A percentile compares a stretch with the other conserved stretches of the same genome.
These are phyloP conservation scores for Triplophysa dalaica DNA, from an alignment of 2,113 vertebrate species.

Conservation along the genomic window DNA sequence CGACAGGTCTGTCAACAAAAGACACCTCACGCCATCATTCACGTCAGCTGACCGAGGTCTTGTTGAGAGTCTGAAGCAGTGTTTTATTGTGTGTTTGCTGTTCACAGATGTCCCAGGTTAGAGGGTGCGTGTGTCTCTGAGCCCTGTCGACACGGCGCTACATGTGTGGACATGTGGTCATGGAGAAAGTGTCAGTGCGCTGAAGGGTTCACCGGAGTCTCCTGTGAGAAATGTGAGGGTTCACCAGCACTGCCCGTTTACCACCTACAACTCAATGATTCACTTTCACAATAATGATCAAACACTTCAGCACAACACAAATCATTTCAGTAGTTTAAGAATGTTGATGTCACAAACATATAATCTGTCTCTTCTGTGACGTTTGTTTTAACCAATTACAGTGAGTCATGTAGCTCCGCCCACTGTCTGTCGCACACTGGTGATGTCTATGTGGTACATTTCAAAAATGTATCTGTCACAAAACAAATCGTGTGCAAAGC, in stretches of 20 bases:
- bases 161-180: conserved; percentile 91
- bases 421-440: too few relatives aligned
- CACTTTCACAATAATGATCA: too few relatives aligned
- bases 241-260: background rate
- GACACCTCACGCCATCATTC: background rate
- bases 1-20: conserved; percentile 81
- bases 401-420: too few relatives aligned
- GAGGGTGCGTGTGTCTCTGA: conserved; percentile 85
- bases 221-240: conserved; percentile 92
- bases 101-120: conserved; percentile 87
- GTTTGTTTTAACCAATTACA: too few relatives aligned
- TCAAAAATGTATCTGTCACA: too few relatives aligned
- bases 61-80: conserved; percentile 38
- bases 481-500: too few relatives aligned
- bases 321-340: too few relatives aligned
- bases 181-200: conserved; percentile 92
- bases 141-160: conserved; percentile 89
- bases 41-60: background rate
- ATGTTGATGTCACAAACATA: too few relatives aligned
- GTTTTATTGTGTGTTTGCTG: conserved; percentile 60
- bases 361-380: too few relatives aligned
- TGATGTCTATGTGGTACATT: too few relatives aligned
- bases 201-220: conserved; percentile 88
- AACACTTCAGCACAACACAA: too few relatives aligned
- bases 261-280: too few relatives aligned